A percentile compares a stretch with the other conserved stretches of the same genome.
These are phyloP conservation scores for Drosophila persimilis DNA, from an alignment of 1,140 invertebrate genomes.

Conservation along the genomic window DNA sequence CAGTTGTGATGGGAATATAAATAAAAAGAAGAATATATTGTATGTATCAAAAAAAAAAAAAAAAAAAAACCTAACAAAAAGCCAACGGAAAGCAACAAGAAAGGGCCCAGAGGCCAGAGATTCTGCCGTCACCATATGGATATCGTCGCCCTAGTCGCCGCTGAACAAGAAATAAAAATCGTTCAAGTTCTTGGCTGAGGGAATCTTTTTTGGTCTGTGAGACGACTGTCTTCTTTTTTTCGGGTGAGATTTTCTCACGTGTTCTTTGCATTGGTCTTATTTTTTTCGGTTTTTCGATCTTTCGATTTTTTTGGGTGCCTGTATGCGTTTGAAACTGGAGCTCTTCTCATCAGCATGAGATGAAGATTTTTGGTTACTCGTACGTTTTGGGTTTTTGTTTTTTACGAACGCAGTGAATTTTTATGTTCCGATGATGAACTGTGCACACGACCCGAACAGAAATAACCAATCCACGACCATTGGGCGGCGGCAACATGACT, in stretches of 20 bases:
- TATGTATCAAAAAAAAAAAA: constrained; percentile 19
- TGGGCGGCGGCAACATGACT: constrained; percentile 72
- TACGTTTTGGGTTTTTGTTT: constrained; percentile 10
- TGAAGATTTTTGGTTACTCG: constrained; percentile 59
- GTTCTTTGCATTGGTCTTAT: constrained; percentile 80
- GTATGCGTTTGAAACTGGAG: constrained; percentile 70
- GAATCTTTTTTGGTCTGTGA: constrained; percentile 15
- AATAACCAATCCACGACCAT: constrained; percentile 35
- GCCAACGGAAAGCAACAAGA: constrained; percentile 35
- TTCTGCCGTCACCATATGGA: constrained; percentile 38
- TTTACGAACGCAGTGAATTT: constrained; percentile 79
- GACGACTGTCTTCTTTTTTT: constrained; percentile 46
- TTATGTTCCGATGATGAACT: constrained; percentile 80
- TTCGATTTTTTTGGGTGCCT: constrained; percentile 50
- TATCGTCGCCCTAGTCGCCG: constrained; percentile 65
- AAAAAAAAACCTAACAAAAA: constrained; percentile 49
- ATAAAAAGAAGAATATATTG: constrained; percentile 40
- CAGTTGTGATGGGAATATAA: constrained; percentile 82
- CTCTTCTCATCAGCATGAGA: constrained; percentile 76
- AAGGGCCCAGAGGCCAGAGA: constrained; percentile 15
- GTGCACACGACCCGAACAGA: constrained; percentile 66
- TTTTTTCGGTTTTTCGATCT: constrained; percentile 57
- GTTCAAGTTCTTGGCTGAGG: constrained; percentile 72
- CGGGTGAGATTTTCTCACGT: constrained; percentile 79
- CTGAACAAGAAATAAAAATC: constrained; percentile 80